phyloP scores from a whole-genome alignment of 2,888 invertebrate genomes.

The Sinodicranocentrus sp. region DNA sequence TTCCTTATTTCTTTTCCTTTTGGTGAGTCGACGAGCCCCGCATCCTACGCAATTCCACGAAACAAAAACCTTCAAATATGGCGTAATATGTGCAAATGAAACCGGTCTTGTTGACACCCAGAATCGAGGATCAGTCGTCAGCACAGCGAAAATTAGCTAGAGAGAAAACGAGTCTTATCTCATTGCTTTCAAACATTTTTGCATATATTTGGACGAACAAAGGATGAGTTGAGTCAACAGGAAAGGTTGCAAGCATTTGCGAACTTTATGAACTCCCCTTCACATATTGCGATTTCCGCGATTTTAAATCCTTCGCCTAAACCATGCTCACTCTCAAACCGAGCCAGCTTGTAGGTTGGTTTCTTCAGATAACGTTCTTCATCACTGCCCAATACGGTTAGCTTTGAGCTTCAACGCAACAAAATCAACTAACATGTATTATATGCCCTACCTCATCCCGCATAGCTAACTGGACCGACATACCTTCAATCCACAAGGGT shows the following conservation, averaged over 20 bases:
- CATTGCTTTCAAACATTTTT: conserved; percentile 20
- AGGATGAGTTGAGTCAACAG: conserved; percentile 43
- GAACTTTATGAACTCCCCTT: background rate
- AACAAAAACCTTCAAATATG: conserved; percentile 51
- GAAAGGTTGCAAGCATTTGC: conserved; percentile 28
- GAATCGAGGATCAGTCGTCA: conserved; percentile 29
- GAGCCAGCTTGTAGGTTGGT: too few relatives aligned
- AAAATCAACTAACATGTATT: too few relatives aligned
- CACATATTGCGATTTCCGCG: background rate
- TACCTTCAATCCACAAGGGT: too few relatives aligned
- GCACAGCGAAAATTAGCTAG: conserved; percentile 23
- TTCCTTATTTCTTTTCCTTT: background rate
- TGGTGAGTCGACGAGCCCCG: conserved; percentile 15
- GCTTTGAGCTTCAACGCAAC: too few relatives aligned
- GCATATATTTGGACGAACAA: conserved; percentile 18
- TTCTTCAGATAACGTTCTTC: too few relatives aligned
- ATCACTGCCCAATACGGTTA: too few relatives aligned
- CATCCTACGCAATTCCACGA: conserved; percentile 58
- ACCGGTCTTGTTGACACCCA: conserved; percentile 60
- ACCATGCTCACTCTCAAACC: too few relatives aligned
- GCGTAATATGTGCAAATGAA: conserved; percentile 49
- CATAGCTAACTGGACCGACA: too few relatives aligned
- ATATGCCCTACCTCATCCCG: too few relatives aligned
- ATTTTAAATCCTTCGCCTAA: background rate
- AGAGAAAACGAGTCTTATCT: conserved; percentile 44